Evolutionary conservation across 92 coral and sea anemone genomes (phyloP), one percentile per base, ranked within the genome.

Genomic region (Parazoanthus swiftii): DNA sequence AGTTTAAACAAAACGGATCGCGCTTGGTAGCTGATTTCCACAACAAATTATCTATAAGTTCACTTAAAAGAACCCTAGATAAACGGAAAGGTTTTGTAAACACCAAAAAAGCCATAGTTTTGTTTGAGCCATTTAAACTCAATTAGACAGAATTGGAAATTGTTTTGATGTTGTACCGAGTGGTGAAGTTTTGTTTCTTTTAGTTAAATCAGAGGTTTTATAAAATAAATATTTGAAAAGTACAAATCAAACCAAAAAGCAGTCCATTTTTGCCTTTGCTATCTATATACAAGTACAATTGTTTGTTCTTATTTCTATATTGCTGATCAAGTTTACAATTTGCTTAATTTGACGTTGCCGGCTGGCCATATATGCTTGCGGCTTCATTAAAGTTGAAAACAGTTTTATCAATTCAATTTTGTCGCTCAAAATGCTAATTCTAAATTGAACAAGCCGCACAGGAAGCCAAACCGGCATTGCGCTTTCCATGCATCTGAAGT

Each of bases 331-430:
- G 76, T 76, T 74, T 74, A 20, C 46, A 74, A 37, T 74, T 74
- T 37, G 78, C 46, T 23, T 76, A 76, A 38, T 76, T 80, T 29
- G 44, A 38, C 25, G 7, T 10, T 54, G 50, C 73, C 74, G 50
- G 21, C 85, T 59, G 74, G 20, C 5, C 72, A 37, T 66, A 23
- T 46, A 79, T 51, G 36, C 39, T 25, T 13, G 85, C 85, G 85
- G 85, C 85, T 20, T 15, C 63, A 81, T 81, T 81, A 59, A 81
- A 56, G 44, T 2, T 35, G 35, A 81, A 81, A 81, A 81, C 74
- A 59, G 72, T 39, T 58, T 59, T 63, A 81, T 20, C 85, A 81
- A 58, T 81, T 59, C 74, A 58, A 37, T 58, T 81, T 81, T 38
- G 1, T 79, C 42, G 66, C 70, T 23, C 67, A 51, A 51, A 79